phyloP scores from a whole-genome alignment of 1,140 invertebrate species.

The Helicoverpa zea region DNA sequence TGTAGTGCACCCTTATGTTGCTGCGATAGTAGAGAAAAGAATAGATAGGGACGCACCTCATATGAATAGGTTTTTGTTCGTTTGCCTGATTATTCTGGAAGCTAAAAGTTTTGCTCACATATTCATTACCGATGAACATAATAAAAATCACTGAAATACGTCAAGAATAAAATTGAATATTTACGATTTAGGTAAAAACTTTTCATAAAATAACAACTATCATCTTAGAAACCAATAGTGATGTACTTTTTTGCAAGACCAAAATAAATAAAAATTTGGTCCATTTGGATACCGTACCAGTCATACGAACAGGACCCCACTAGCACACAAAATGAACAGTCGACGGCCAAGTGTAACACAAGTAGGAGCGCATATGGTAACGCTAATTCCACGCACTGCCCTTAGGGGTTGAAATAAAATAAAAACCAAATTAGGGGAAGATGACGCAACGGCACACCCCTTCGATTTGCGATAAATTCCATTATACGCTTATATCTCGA shows the following conservation, averaged over 20 bases:
- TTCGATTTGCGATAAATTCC: constrained; percentile 85
- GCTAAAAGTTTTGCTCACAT: no score
- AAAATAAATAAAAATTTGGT: constrained; percentile 8
- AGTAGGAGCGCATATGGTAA: constrained; percentile 85
- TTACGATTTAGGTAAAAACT: no score
- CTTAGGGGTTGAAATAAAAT: constrained; percentile 79
- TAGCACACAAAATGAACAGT: constrained; percentile 79
- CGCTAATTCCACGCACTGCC: constrained; percentile 80
- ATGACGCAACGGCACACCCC: constrained; percentile 83
- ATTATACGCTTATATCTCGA: constrained; percentile 76
- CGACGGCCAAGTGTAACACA: constrained; percentile 80
- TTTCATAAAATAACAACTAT: no score
- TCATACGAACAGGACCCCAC: neutral
- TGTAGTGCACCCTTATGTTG: constrained; percentile 61
- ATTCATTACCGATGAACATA: no score
- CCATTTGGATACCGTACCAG: neutral
- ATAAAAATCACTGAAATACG: no score
- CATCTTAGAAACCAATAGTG: no score
- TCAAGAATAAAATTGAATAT: no score
- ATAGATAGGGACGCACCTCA: constrained; percentile 1
- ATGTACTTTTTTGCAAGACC: neutral
- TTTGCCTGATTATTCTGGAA: neutral
- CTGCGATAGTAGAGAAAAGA: constrained; percentile 50
- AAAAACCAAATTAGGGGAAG: constrained; percentile 83
- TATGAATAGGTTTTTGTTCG: constrained; percentile 3